Evolutionary conservation across 1,140 invertebrate species (phyloP).

Genomic region (Dreissena polymorpha): DNA sequence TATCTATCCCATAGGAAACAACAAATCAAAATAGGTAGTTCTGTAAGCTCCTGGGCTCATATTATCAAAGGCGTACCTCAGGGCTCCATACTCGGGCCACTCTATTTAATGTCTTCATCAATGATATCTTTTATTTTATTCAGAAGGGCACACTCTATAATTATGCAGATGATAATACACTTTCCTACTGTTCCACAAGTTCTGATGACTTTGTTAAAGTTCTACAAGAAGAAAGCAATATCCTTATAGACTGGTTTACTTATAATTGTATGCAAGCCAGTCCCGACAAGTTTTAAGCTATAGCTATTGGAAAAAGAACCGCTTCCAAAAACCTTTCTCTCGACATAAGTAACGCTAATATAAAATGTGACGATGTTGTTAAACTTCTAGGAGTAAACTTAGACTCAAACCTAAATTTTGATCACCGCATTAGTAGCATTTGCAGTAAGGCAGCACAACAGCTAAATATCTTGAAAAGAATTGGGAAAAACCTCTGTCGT

Average conservation of each 20-base stretch:
- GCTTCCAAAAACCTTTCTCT: neutral
- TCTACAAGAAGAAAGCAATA: slow-evolving; percentile 9
- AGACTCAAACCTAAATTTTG: slow-evolving; percentile 8
- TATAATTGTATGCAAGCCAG: slow-evolving; percentile 24
- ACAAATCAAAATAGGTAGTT: slow-evolving; percentile 10
- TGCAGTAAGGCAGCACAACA: slow-evolving; percentile 31
- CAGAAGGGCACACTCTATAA: slow-evolving; percentile 34
- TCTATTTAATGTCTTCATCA: slow-evolving; percentile 45
- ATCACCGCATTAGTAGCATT: slow-evolving; percentile 19
- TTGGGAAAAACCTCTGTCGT: neutral
- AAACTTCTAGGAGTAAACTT: slow-evolving; percentile 31
- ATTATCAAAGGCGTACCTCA: slow-evolving; percentile 27
- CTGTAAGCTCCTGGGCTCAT: neutral
- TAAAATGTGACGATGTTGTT: slow-evolving; percentile 20
- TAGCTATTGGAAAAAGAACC: slow-evolving; percentile 20
- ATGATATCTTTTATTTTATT: slow-evolving; percentile 39
- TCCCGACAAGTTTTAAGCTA: slow-evolving; percentile 35
- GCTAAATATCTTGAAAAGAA: slow-evolving; percentile 25
- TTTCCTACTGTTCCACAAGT: slow-evolving; percentile 12
- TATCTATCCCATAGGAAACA: slow-evolving; percentile 33
- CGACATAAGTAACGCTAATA: slow-evolving; percentile 8
- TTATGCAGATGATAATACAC: slow-evolving; percentile 28
- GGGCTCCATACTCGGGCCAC: slow-evolving; percentile 22
- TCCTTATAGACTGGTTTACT: slow-evolving; percentile 13
- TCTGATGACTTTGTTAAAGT: neutral